Evolutionary conservation across 2,888 invertebrate species (phyloP).

Genomic region (Pyralis farinalis): DNA sequence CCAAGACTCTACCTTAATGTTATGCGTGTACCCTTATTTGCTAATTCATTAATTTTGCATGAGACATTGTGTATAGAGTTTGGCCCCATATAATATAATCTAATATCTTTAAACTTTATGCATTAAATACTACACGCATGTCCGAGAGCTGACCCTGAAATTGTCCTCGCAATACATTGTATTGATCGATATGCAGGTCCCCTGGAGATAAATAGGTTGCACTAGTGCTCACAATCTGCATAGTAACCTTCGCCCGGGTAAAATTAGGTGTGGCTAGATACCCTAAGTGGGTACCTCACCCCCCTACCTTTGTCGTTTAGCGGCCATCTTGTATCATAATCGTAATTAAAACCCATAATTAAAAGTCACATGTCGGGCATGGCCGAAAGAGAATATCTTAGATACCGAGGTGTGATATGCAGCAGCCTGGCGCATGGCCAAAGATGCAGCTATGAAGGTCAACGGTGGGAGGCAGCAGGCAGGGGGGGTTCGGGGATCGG

Average conservation of each 20-base stretch:
- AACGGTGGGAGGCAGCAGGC: constrained; percentile 20
- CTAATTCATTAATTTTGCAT: too few relatives aligned
- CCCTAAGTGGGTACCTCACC: constrained; percentile 28
- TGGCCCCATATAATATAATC: too few relatives aligned
- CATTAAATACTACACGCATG: too few relatives aligned
- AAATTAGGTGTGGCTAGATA: constrained; percentile 26
- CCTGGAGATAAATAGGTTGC: constrained; percentile 10
- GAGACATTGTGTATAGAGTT: too few relatives aligned
- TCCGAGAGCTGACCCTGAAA: too few relatives aligned
- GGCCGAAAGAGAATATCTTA: constrained; percentile 12
- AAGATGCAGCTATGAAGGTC: constrained; percentile 71
- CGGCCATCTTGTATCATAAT: background rate
- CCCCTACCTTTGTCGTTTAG: background rate
- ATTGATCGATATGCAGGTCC: constrained; percentile 13
- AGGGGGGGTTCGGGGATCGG: constrained; percentile 17
- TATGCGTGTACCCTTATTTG: too few relatives aligned
- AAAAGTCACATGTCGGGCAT: background rate
- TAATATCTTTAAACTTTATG: too few relatives aligned
- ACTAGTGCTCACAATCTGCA: constrained; percentile 23
- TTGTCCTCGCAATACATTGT: too few relatives aligned
- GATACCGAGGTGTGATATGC: constrained; percentile 31
- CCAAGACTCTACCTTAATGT: too few relatives aligned
- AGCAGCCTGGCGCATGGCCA: constrained; percentile 58
- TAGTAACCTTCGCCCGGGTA: constrained; percentile 24
- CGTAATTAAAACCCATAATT: background rate